A percentile compares a stretch with the other conserved stretches of the same genome.
Conservation (phyloP, 2,797 vertebrate species). For the Rhinella marina region DNA sequence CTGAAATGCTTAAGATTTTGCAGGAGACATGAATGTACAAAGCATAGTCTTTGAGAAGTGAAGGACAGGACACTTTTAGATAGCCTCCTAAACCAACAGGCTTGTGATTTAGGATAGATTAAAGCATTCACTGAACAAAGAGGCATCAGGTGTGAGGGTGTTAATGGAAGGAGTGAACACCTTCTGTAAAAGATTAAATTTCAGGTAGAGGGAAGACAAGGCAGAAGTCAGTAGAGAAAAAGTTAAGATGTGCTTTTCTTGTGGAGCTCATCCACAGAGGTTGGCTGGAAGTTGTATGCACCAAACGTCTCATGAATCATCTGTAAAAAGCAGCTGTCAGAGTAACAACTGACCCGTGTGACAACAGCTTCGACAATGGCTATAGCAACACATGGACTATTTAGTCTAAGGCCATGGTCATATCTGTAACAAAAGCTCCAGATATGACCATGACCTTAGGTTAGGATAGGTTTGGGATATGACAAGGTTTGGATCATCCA, state of each 20-base stretch:
- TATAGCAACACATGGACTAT: background rate
- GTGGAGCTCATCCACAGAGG: background rate
- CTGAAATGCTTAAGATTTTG: background rate
- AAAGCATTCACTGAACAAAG: background rate
- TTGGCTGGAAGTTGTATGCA: background rate
- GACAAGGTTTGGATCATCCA: too few relatives aligned
- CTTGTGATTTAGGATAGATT: conserved; percentile 11
- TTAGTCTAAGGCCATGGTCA: background rate
- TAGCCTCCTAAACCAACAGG: background rate
- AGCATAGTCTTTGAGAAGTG: background rate
- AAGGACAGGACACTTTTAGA: background rate
- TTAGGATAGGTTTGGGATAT: too few relatives aligned
- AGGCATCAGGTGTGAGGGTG: conserved; percentile 4
- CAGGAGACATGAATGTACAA: background rate
- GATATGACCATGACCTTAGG: too few relatives aligned
- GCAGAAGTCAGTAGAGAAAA: background rate
- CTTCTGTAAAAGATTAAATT: background rate
- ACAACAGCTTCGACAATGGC: background rate
- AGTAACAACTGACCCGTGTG: background rate
- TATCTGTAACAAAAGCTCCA: too few relatives aligned
- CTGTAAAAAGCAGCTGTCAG: conserved; percentile 1
- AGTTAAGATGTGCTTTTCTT: background rate
- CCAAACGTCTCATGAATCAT: background rate
- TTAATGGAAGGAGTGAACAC: background rate
- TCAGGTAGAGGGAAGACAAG: background rate